Evolutionary conservation across 1,140 invertebrate species (phyloP), one percentile per base, ranked within the genome.

Genomic region (Megalopta genalis): DNA sequence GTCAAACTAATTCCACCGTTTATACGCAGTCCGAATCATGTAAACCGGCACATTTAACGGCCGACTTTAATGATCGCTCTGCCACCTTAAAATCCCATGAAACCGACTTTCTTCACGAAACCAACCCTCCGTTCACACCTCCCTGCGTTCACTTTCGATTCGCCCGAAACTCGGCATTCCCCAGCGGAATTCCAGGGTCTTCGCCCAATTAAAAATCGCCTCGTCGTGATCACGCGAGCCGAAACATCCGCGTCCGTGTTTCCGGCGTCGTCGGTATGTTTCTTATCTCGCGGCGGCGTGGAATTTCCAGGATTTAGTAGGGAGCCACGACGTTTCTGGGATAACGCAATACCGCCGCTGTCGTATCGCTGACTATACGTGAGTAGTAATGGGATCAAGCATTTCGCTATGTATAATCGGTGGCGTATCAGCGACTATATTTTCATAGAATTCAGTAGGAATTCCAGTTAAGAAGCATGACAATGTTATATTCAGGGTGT

Each of bases 241-340:
- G 42, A 54, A 64, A 46, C 68, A 63, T 69, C 69, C 76, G 46
- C 68, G 18, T 3, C 27, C 37, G 77, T 52, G 39, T 49, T 63
- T 57, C 64, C 60, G 66, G 27, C 27, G 14, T 14, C n/a, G 23
- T n/a, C 54, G 71, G 63, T 57, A 76, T 75, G 68, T 59, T 12
- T 14, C 65, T 80, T 77, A 78, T 86, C 60, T 77, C 49, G 68
- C 27, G 54, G 23, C 32, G 57, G 49, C 49, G 1, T 32, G 77
- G 77, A 78, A 80, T 83, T 83, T 81, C 42, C 68, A 46, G 60
- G 67, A 80, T 87, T 82, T 80, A 78, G 74, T 59, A 42, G 37
- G 65, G 46, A 25, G 62, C 32, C 5, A 63, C 37, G 71, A 76
- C 67, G 74, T 46, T 46, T 68, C 25, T 23, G 42, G 57, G 60